phyloP scores from a whole-genome alignment of 2,797 vertebrate species.

The Myotis pilosus region DNA sequence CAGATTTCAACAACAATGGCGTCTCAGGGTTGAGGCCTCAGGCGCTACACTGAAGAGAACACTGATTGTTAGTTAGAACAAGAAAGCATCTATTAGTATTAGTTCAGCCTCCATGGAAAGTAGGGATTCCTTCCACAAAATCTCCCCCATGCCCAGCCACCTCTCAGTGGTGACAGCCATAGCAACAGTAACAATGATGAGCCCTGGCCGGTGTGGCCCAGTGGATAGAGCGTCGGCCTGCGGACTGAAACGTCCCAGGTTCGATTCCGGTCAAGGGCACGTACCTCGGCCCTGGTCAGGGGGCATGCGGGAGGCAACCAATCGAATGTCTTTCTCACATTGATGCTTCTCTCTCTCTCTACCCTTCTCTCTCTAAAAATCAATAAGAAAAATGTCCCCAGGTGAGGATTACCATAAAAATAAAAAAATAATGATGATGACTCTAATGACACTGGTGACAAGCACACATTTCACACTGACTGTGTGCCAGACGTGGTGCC shows the following conservation, averaged over 20 bases:
- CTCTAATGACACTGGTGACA: not conserved
- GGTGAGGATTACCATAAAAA: no score
- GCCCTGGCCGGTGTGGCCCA: no score
- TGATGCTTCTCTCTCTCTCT: no score
- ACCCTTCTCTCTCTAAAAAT: no score
- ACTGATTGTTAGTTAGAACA: not conserved
- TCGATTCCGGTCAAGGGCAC: no score
- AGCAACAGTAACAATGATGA: not conserved
- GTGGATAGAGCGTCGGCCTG: no score
- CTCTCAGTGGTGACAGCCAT: not conserved
- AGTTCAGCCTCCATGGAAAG: not conserved
- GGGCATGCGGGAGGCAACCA: no score
- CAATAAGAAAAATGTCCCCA: no score
- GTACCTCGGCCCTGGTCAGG: no score
- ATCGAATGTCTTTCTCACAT: no score
- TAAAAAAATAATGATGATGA: not conserved
- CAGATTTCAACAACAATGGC: not conserved
- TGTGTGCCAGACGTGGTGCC: not conserved
- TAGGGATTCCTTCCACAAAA: not conserved
- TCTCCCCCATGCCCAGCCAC: not conserved
- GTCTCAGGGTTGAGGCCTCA: not conserved
- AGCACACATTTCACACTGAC: not conserved
- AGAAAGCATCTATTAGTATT: not conserved
- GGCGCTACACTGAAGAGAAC: not conserved
- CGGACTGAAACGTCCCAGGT: no score